These are phyloP conservation scores for Chloroclystis v-ata DNA, from an alignment of 2,888 invertebrate genomes.

Conservation along the genomic window DNA sequence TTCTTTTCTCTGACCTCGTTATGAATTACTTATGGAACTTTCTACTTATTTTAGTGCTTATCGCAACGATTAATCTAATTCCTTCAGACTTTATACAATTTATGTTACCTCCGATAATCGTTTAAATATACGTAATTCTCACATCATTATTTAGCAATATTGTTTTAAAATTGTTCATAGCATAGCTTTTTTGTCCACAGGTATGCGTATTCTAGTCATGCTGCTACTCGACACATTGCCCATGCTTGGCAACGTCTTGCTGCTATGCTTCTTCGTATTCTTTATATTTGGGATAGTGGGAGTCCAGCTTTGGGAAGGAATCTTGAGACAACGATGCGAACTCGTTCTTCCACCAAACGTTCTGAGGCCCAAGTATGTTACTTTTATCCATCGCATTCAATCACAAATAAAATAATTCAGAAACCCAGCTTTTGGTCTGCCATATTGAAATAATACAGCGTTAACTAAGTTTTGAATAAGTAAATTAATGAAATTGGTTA, in stretches of 20 bases:
- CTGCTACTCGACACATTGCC: constrained; percentile 97
- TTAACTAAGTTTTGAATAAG: constrained; percentile 37
- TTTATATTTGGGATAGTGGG: constrained; percentile 99
- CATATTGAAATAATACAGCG: constrained; percentile 30
- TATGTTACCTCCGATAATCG: background rate
- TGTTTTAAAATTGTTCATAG: background rate
- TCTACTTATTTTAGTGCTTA: constrained; percentile 13
- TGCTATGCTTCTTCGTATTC: constrained; percentile 99
- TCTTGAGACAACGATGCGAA: constrained; percentile 95
- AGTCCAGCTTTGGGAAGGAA: constrained; percentile 99
- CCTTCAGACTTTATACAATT: background rate
- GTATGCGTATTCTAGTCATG: constrained; percentile 99
- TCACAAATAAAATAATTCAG: constrained; percentile 2
- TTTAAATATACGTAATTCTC: background rate
- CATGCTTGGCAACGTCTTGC: constrained; percentile 98
- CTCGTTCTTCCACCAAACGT: constrained; percentile 84
- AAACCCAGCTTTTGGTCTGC: constrained; percentile 25
- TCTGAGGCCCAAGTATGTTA: constrained; percentile 86
- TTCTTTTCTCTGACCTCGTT: constrained; percentile 9
- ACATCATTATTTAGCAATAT: background rate
- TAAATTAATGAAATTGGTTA: constrained; percentile 31
- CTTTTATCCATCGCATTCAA: constrained; percentile 14
- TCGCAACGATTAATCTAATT: constrained; percentile 14
- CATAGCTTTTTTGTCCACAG: constrained; percentile 69
- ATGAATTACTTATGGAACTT: constrained; percentile 12